Percentiles rank a stretch among this genome's conserved stretches.
These are phyloP conservation scores for Heloderma charlesbogerti DNA, from an alignment of 2,113 vertebrate species.

Conservation along the genomic window DNA sequence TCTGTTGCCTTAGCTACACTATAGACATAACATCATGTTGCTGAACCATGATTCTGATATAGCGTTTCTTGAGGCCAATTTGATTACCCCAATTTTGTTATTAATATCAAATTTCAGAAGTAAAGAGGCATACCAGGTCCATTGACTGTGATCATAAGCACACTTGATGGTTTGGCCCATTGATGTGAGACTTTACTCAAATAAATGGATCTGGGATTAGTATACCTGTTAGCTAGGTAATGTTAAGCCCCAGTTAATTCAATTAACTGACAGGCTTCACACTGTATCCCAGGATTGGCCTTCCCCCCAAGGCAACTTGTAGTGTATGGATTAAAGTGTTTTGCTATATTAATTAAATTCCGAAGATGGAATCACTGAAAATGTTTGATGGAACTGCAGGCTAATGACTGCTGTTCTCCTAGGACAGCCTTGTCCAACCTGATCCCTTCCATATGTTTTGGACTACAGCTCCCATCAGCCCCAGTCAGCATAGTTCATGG, in stretches of 20 bases:
- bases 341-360: neutral
- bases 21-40: neutral
- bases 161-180: neutral
- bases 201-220: neutral
- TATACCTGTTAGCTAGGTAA: neutral
- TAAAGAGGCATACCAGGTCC: neutral
- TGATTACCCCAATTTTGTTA: neutral
- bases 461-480: no score
- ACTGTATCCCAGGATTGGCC: neutral
- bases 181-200: neutral
- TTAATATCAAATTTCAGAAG: neutral
- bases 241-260: slow-evolving; percentile 1
- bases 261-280: neutral
- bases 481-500: no score
- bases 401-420: neutral
- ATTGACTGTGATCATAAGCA: neutral
- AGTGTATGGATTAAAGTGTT: neutral
- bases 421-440: neutral
- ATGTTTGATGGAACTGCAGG: neutral
- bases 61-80: neutral
- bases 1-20: neutral
- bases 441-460: no score
- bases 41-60: neutral
- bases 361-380: neutral
- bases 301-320: slow-evolving; percentile 7